Evolutionary conservation across 2,797 vertebrate species (phyloP).

Genomic region (Pteropus rufus): DNA sequence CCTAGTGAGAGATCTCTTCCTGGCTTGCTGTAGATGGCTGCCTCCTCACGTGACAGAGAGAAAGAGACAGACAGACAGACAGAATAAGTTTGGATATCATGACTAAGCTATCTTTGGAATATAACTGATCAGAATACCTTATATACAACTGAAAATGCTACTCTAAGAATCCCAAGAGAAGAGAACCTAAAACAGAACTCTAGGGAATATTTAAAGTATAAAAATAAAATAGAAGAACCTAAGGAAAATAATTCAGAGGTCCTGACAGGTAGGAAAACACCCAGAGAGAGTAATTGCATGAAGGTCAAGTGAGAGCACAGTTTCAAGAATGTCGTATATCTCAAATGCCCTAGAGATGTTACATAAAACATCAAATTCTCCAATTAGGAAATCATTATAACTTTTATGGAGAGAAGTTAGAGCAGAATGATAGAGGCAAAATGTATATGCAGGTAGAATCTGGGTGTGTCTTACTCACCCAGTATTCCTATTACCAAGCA

Average conservation of each 20-base stretch:
- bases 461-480: neutral
- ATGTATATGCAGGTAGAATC: neutral
- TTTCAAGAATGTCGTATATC: neutral
- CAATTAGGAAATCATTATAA: neutral
- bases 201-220: neutral
- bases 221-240: neutral
- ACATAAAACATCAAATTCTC: neutral
- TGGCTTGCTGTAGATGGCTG: neutral
- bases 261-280: neutral
- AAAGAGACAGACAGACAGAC: too few species aligned
- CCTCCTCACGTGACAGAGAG: neutral
- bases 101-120: neutral
- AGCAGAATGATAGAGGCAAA: neutral
- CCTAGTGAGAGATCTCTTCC: neutral
- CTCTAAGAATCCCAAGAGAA: neutral
- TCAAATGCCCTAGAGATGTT: neutral
- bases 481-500: neutral
- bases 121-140: neutral
- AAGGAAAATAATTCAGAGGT: neutral
- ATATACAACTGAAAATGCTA: neutral
- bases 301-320: neutral
- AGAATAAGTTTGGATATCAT: neutral
- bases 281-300: neutral
- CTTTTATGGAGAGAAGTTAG: neutral
- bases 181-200: neutral